These are phyloP conservation scores for Sceloporus tristichus DNA, from an alignment of 2,113 vertebrate species.

Conservation along the genomic window DNA sequence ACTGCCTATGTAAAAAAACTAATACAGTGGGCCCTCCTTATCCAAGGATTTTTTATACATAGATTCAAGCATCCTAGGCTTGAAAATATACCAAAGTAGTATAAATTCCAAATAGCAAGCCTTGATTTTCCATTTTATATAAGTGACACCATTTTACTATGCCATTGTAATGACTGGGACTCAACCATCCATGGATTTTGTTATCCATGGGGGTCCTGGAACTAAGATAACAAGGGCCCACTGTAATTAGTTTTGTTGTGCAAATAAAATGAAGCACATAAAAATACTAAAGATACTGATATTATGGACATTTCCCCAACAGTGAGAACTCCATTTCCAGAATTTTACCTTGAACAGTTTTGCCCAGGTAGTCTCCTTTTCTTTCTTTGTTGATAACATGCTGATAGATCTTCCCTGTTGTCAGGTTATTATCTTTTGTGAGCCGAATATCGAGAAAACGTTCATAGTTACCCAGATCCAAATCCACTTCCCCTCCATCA, in stretches of 20 bases:
- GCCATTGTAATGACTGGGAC: too few species aligned
- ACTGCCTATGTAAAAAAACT: background rate
- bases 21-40: background rate
- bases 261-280: background rate
- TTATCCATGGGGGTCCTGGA: too few species aligned
- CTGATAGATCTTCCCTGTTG: constrained; percentile 98
- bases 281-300: too few species aligned
- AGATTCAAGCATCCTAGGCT: too few species aligned
- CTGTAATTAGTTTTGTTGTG: background rate
- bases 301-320: too few species aligned
- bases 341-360: constrained; percentile 93
- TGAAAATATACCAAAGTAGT: too few species aligned
- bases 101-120: too few species aligned
- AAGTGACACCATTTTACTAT: too few species aligned
- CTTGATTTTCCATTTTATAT: too few species aligned
- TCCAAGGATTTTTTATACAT: too few species aligned
- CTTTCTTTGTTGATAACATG: constrained; percentile 97
- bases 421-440: constrained; percentile 96
- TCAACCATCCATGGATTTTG: too few species aligned
- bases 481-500: constrained; percentile 96
- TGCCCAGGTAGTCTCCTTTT: constrained; percentile 95
- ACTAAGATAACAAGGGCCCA: too few species aligned
- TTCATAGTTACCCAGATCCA: constrained; percentile 97
- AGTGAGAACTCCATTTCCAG: background rate
- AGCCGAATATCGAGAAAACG: constrained; percentile 96